A percentile compares a stretch with the other conserved stretches of the same genome.
phyloP scores from a whole-genome alignment of 2,113 vertebrate species.

The Polypterus senegalus region DNA sequence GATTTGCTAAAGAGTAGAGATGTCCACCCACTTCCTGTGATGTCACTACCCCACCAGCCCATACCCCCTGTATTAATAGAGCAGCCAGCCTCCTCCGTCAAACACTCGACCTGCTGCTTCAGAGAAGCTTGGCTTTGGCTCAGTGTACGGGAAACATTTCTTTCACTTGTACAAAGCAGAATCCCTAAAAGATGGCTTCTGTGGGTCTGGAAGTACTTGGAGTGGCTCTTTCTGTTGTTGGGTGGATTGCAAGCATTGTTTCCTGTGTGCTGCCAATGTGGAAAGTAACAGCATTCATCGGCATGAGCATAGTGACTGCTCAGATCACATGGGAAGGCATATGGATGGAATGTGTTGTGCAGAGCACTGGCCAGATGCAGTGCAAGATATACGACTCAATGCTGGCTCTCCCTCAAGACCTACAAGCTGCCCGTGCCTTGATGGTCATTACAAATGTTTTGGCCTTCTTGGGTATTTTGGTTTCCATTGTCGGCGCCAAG shows the following conservation, averaged over 20 bases:
- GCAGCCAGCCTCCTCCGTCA: too few species aligned
- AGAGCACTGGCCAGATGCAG: constrained; percentile 76
- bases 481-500: constrained; percentile 75
- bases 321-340: constrained; percentile 72
- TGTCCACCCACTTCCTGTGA: too few species aligned
- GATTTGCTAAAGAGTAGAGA: too few species aligned
- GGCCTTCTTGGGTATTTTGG: constrained; percentile 59
- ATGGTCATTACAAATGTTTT: constrained; percentile 68
- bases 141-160: background rate
- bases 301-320: constrained; percentile 74
- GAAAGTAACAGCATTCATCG: constrained; percentile 76
- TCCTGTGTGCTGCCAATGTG: constrained; percentile 76
- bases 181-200: constrained; percentile 43
- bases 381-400: constrained; percentile 73
- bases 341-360: constrained; percentile 77
- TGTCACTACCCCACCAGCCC: too few species aligned
- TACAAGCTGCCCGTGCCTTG: constrained; percentile 74
- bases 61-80: too few species aligned
- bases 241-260: constrained; percentile 68
- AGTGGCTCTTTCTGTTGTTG: constrained; percentile 55
- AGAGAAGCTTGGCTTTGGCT: background rate
- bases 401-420: constrained; percentile 63
- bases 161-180: too few species aligned
- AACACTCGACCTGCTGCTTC: too few species aligned
- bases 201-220: constrained; percentile 75